Base-by-base conservation (phyloP, 2,797 vertebrate genomes). In the Anguilla megastoma region DNA sequence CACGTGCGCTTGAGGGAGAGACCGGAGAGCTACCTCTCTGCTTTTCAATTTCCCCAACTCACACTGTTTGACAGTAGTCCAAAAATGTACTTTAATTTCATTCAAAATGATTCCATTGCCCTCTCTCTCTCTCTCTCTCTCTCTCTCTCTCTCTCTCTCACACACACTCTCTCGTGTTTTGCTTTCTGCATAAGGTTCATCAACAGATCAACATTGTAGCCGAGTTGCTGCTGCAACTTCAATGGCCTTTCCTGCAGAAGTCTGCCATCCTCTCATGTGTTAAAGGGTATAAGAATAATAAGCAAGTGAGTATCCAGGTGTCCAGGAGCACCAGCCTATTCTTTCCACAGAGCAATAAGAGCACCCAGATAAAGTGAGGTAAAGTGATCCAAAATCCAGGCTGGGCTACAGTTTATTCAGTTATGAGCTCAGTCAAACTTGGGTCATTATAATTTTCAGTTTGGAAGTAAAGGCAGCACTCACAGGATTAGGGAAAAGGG, bases 21-120 rank as follows among this genome's bases (percentile, higher is more conserved):
- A 69, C 58, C n/a, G 66, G 60, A 66, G 36, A 18, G 56, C 82
- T 27, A 83, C 56, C 60, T 63, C 30, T 82, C 7, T 48, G 79
- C 36, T 18, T 36, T 56, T 87, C 54, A 48, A 27, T 63, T 30
- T 71, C 27, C 33, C 9, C n/a, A 60, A 52, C n/a, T 41, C 9
- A 45, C 63, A n/a, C 36, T 50, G 58, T 69, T 87, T 74, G 18
- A 79, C 18, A 3, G 14, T 45, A 36, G 45, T 84, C 69, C 87
- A 69, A 60, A 30, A 36, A 83, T 84, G 71, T 84, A n/a, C 60
- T 41, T 84, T 87, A 14, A 84, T 71, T 84, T 54, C 33, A 69
- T 54, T 45, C 30, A 1, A 21, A 27, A 69, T 66, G 16, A 48
- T 50, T 86, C 45, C 16, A n/a, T 48, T 45, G 45, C 60, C 2